Conservation (phyloP, 2,888 invertebrate genomes). For the Cepaea hortensis region DNA sequence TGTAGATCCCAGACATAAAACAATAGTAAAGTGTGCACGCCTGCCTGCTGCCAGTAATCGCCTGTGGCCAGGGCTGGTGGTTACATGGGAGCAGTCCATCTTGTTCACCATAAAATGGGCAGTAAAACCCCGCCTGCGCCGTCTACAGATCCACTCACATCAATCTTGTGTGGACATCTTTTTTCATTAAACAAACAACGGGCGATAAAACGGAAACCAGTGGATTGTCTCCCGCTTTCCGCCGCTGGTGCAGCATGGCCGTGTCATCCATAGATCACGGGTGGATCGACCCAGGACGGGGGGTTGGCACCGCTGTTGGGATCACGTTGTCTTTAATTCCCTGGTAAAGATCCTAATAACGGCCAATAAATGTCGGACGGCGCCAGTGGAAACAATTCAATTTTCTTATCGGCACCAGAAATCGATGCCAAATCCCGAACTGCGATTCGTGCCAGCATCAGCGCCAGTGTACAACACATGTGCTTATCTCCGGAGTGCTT, state of each 20-base stretch:
- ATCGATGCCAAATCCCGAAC: neutral
- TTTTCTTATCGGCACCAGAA: neutral
- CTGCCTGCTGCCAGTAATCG: neutral
- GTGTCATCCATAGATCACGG: neutral
- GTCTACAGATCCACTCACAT: neutral
- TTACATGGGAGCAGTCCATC: neutral
- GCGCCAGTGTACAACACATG: no score
- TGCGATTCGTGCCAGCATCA: neutral
- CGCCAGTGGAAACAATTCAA: conserved; percentile 36
- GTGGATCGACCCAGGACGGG: neutral
- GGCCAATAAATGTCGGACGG: conserved; percentile 39
- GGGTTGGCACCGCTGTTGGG: neutral
- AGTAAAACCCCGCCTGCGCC: neutral
- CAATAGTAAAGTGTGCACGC: neutral
- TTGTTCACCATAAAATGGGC: neutral
- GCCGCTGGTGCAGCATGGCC: neutral
- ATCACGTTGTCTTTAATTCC: conserved; percentile 31
- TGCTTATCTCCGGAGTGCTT: no score
- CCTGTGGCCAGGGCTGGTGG: neutral
- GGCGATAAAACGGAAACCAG: neutral
- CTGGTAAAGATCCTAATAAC: conserved; percentile 36
- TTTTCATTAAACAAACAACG: neutral
- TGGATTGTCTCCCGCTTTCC: neutral
- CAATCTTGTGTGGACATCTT: conserved; percentile 19
- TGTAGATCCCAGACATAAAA: neutral